Conservation (phyloP, 2,888 invertebrate species). For the Nomada hirtipes region DNA sequence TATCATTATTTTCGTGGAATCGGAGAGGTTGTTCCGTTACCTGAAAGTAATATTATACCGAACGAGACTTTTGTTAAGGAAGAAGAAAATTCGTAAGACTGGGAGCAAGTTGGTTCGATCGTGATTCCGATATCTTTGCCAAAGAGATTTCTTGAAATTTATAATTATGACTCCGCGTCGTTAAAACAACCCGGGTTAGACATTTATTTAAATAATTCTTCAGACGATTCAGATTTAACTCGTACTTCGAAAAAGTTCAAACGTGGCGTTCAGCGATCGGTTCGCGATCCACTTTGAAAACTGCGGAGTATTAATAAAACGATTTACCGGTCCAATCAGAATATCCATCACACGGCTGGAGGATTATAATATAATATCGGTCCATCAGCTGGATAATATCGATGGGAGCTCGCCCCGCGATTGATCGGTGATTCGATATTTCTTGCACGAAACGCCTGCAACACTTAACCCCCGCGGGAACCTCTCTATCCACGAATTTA, state of each 20-base stretch:
- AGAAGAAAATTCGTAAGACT: too few relatives aligned
- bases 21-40: neutral
- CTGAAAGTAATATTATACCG: neutral
- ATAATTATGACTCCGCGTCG: too few relatives aligned
- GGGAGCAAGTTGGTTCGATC: too few relatives aligned
- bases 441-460: slow-evolving; percentile 43
- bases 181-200: too few relatives aligned
- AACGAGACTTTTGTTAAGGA: too few relatives aligned
- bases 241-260: slow-evolving; percentile 15
- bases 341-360: slow-evolving; percentile 63
- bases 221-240: neutral
- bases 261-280: slow-evolving; percentile 34
- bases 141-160: too few relatives aligned
- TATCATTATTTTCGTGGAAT: neutral
- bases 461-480: slow-evolving; percentile 3
- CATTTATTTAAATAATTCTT: neutral
- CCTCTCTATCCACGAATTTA: slow-evolving; percentile 45
- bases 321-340: slow-evolving; percentile 63
- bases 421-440: slow-evolving; percentile 58
- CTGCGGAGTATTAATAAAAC: slow-evolving; percentile 57
- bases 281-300: slow-evolving; percentile 53
- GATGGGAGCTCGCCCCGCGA: slow-evolving; percentile 33
- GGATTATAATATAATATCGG: slow-evolving; percentile 68
- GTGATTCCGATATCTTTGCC: too few relatives aligned
- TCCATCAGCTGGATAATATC: slow-evolving; percentile 55